Evolutionary conservation across 2,888 invertebrate genomes (phyloP), one percentile per base, ranked within the genome.

Genomic region (Meliscaeva auricollis): DNA sequence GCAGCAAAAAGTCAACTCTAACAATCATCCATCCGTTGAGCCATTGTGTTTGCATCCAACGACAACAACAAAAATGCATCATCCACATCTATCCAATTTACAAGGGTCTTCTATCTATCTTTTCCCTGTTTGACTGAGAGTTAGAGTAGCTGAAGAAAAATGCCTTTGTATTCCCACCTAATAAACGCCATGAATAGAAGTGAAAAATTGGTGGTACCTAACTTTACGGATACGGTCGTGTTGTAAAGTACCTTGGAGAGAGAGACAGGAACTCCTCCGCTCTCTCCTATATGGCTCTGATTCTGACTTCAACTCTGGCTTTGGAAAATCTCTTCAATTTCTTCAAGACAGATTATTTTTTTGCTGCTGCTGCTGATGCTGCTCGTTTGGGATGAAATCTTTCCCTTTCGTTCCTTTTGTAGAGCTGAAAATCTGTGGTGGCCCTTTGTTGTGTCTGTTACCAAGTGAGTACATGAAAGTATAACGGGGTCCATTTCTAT

Each of bases 161-260:
- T 84, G 69, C 85, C 50, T 81, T 85, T 85, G 81, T 81, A 81
- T 81, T 85, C 73, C 73, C 76, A 77, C 76, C 81, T 73, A 85
- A 76, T 85, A 80, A 85, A 85, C 84, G 76, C 84, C 75, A 84
- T 70, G 70, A 84, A 84, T 80, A 84, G 84, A 79, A 66, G 75
- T 84, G 84, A 84, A 84, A 80, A 84, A 80, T 84, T 84, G 72
- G 79, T 84, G 79, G 80, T 80, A 72, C 84, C 84, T 75, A 66
- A 66, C 64, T 64, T 64, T 46, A 64, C 64, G 46, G 64, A 64
- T 46, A 64, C 66, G 50, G 50, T 66, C 66, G 66, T 66, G 66
- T 66, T 60, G 30, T 35, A 62, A 32, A 68, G 70, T 44, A 70
- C 74, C 68, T 72, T 62, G 44, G 46, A 3, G 38, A 38, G 38